Evolutionary conservation across 2,888 invertebrate genomes (phyloP).

Genomic region (Drosophila parthenogenetica): DNA sequence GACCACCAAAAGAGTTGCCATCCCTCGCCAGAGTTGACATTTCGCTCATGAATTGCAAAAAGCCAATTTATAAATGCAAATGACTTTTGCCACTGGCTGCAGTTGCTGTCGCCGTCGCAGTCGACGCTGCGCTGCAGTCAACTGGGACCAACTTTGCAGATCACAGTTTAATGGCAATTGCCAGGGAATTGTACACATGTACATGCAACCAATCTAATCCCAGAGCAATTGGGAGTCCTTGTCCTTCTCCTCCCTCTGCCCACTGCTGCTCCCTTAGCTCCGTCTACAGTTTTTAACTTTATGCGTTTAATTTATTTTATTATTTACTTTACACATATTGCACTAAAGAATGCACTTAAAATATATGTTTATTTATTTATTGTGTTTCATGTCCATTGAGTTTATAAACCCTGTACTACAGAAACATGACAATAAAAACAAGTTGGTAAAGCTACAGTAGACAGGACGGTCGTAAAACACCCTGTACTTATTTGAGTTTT

Average conservation of each 20-base stretch:
- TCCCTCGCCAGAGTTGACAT: conserved; percentile 54
- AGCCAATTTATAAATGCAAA: conserved; percentile 82
- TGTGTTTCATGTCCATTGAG: background rate
- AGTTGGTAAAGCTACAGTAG: no score
- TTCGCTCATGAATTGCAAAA: conserved; percentile 76
- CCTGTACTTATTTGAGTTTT: no score
- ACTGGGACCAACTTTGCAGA: conserved; percentile 23
- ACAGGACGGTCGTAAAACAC: no score
- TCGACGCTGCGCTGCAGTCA: background rate
- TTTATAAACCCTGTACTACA: background rate
- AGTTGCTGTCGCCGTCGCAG: conserved; percentile 20
- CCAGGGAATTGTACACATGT: conserved; percentile 8
- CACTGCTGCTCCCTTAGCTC: background rate
- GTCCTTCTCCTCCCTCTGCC: background rate
- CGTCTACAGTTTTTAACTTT: conserved; percentile 19
- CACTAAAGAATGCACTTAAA: background rate
- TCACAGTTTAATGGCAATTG: conserved; percentile 16
- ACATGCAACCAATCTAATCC: conserved; percentile 30
- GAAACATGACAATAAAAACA: no score
- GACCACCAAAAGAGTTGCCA: background rate
- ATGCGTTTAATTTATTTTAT: conserved; percentile 41
- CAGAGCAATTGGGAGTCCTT: conserved; percentile 46
- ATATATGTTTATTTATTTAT: conserved; percentile 2
- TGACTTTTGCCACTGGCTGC: conserved; percentile 71
- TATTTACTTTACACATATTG: conserved; percentile 13